phyloP scores from a whole-genome alignment of 2,888 invertebrate species.

The Stenodema calcarata region DNA sequence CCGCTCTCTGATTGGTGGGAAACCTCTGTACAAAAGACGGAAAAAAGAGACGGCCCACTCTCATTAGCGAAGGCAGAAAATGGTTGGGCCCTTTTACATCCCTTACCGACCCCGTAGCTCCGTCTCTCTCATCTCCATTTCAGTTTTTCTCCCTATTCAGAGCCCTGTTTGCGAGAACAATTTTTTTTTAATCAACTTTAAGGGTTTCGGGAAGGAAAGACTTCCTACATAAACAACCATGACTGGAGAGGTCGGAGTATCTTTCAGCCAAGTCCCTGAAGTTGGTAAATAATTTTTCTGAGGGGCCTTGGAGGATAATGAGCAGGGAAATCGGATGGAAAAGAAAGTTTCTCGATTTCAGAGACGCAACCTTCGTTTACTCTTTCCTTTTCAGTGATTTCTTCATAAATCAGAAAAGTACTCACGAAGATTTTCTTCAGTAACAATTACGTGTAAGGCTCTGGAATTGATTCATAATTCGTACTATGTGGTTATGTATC shows the following conservation, averaged over 20 bases:
- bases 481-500: not conserved
- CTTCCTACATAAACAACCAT: not conserved
- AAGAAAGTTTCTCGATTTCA: not conserved
- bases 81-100: constrained; percentile 29
- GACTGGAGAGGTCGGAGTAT: not conserved
- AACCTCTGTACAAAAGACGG: not conserved
- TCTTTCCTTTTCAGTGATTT: not conserved
- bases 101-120: not conserved
- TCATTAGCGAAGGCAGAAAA: constrained; percentile 37
- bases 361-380: not conserved
- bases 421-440: not conserved
- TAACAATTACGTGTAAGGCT: not conserved
- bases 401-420: not conserved
- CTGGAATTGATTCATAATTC: not conserved
- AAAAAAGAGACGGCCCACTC: constrained; percentile 11
- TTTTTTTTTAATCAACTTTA: constrained; percentile 42
- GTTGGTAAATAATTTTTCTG: not conserved
- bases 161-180: constrained; percentile 5
- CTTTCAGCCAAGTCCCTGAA: not conserved
- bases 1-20: constrained; percentile 36
- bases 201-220: not conserved
- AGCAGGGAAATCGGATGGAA: constrained; percentile 24
- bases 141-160: not conserved
- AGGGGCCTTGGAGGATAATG: not conserved
- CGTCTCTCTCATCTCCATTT: not conserved